phyloP scores from a whole-genome alignment of 1,140 invertebrate species.

The Acromyrmex heyeri region DNA sequence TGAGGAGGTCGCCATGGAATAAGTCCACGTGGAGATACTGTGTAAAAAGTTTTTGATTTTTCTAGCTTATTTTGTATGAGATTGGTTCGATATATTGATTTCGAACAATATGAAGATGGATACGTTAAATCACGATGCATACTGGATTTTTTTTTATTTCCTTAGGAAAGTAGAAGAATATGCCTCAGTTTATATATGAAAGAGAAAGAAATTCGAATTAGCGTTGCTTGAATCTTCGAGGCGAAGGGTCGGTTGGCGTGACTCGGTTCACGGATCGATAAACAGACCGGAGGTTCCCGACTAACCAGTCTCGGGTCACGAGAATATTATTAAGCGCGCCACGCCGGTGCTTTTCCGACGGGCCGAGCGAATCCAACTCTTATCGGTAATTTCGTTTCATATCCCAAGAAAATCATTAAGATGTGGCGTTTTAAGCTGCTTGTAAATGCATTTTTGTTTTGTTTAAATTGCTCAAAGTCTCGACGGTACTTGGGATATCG shows the following conservation, averaged over 20 bases:
- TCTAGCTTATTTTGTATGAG: not conserved
- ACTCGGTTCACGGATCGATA: constrained; percentile 78
- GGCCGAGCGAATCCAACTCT: constrained; percentile 69
- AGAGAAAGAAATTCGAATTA: constrained; percentile 64
- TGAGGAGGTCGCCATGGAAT: not conserved
- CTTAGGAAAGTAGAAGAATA: not conserved
- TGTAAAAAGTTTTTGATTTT: too few relatives aligned
- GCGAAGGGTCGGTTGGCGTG: constrained; percentile 73
- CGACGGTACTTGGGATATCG: not conserved
- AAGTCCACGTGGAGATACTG: not conserved
- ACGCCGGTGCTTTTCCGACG: constrained; percentile 70
- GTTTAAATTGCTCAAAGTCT: not conserved
- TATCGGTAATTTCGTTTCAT: constrained; percentile 27
- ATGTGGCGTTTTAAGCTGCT: not conserved
- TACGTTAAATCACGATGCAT: not conserved
- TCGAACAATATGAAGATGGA: not conserved
- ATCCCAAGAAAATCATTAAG: constrained; percentile 31
- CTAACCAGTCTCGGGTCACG: constrained; percentile 77
- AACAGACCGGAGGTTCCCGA: constrained; percentile 67
- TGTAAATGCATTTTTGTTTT: not conserved
- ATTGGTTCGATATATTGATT: not conserved
- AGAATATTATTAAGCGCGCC: constrained; percentile 76
- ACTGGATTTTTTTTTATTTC: not conserved
- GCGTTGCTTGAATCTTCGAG: constrained; percentile 58
- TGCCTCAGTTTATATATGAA: not conserved